These are phyloP conservation scores for Brachypalpus laphriformis DNA, from an alignment of 2,888 invertebrate species.

Conservation along the genomic window DNA sequence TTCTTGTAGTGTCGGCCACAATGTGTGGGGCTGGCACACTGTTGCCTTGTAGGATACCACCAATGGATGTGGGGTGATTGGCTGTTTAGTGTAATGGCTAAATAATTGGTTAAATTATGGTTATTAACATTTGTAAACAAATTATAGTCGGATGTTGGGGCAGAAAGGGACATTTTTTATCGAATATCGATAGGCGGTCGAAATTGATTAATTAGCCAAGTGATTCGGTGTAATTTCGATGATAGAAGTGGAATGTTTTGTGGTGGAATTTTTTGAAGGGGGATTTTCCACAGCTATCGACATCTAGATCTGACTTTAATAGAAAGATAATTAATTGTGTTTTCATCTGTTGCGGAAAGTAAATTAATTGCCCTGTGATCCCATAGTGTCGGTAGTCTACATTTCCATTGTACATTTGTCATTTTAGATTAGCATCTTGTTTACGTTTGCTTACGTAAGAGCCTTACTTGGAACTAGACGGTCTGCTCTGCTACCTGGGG, in stretches of 20 bases:
- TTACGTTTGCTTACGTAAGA: not conserved
- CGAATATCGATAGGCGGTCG: conserved; percentile 7
- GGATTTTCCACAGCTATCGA: conserved; percentile 9
- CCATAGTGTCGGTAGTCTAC: conserved; percentile 10
- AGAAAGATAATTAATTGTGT: conserved; percentile 30
- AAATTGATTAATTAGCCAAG: conserved; percentile 45
- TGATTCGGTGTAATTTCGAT: conserved; percentile 24
- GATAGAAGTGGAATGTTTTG: conserved; percentile 14
- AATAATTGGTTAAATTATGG: conserved; percentile 74
- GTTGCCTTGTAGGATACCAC: conserved; percentile 30
- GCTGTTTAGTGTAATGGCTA: conserved; percentile 71
- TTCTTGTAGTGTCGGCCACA: conserved; percentile 4
- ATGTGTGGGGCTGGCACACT: not conserved
- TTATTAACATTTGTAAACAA: conserved; percentile 74
- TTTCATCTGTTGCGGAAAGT: conserved; percentile 6
- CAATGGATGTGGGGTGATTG: conserved; percentile 60
- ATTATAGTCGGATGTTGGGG: conserved; percentile 43
- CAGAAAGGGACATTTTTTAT: conserved; percentile 2
- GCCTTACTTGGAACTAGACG: not conserved
- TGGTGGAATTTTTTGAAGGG: not conserved
- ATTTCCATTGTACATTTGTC: conserved; percentile 33
- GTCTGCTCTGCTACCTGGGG: not conserved
- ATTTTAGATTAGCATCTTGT: conserved; percentile 33
- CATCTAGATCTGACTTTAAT: conserved; percentile 17
- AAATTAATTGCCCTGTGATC: conserved; percentile 33